Conservation (phyloP, 2,888 invertebrate genomes). For the Orchesellides sinensis region DNA sequence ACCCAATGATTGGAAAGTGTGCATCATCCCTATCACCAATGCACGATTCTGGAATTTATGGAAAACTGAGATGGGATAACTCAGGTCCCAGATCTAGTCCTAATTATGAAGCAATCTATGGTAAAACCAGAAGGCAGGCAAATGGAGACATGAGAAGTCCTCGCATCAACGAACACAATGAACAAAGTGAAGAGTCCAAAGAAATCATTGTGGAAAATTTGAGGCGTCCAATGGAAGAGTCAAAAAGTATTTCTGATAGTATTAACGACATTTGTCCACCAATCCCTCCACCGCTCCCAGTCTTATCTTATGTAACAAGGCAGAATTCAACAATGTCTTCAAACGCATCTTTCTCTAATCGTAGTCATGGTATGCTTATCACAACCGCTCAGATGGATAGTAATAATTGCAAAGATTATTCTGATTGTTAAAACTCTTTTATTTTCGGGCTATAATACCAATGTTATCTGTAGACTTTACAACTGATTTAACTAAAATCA, state of each 20-base stretch:
- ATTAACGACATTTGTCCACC: slow-evolving; percentile 67
- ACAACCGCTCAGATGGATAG: slow-evolving; percentile 18
- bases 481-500: too few species aligned
- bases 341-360: slow-evolving; percentile 18
- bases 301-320: slow-evolving; percentile 71
- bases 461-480: too few species aligned
- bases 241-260: slow-evolving; percentile 41
- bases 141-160: slow-evolving; percentile 20
- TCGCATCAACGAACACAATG: slow-evolving; percentile 46
- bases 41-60: slow-evolving; percentile 48
- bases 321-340: slow-evolving; percentile 29
- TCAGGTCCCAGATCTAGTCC: slow-evolving; percentile 25
- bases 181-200: slow-evolving; percentile 19
- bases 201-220: slow-evolving; percentile 56
- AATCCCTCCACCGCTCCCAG: slow-evolving; percentile 74
- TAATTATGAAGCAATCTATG: slow-evolving; percentile 58
- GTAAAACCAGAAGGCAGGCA: slow-evolving; percentile 35
- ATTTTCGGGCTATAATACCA: too few species aligned
- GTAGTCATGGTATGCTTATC: slow-evolving; percentile 33
- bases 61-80: slow-evolving; percentile 57
- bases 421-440: not conserved
- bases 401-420: not conserved
- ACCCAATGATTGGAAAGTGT: slow-evolving; percentile 50
- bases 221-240: slow-evolving; percentile 25
- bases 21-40: not conserved